These are phyloP conservation scores for Drosophila leontia DNA, from an alignment of 1,140 invertebrate species.

Conservation along the genomic window DNA sequence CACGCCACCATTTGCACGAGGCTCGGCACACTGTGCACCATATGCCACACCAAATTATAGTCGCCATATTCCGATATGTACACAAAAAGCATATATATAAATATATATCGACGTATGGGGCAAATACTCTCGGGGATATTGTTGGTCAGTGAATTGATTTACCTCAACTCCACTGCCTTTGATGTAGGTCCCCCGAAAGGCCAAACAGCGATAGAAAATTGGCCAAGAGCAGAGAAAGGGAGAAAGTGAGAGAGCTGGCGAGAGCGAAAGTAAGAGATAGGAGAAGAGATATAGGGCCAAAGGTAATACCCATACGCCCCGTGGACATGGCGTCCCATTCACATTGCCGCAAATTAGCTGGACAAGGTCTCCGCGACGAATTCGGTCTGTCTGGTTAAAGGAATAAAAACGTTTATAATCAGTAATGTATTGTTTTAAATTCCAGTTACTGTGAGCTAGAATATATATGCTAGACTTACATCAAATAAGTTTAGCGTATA, in stretches of 20 bases:
- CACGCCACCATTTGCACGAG: slow-evolving; percentile 3
- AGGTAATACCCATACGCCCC: slow-evolving; percentile 26
- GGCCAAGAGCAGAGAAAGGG: slow-evolving; percentile 5
- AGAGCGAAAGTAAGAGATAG: slow-evolving; percentile 12
- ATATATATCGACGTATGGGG: slow-evolving; percentile 1
- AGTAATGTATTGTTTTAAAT: slow-evolving; percentile 29
- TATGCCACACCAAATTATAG: slow-evolving; percentile 29
- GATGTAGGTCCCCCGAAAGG: slow-evolving; percentile 29
- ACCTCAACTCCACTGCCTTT: slow-evolving; percentile 49
- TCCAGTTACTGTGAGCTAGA: background rate
- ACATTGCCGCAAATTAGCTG: slow-evolving; percentile 36
- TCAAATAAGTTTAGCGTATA: background rate
- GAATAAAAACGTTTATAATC: slow-evolving; percentile 9
- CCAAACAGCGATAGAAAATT: slow-evolving; percentile 25
- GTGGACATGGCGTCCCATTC: slow-evolving; percentile 32
- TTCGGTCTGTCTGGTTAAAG: background rate
- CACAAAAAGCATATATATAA: slow-evolving; percentile 3
- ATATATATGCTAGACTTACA: background rate
- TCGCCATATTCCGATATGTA: slow-evolving; percentile 15
- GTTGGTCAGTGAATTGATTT: slow-evolving; percentile 52
- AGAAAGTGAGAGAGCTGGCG: slow-evolving; percentile 4
- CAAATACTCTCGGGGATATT: slow-evolving; percentile 37
- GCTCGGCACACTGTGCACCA: slow-evolving; percentile 4
- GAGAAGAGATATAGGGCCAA: slow-evolving; percentile 13
- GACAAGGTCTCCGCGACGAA: slow-evolving; percentile 21